Conservation (phyloP, 2,888 invertebrate species). For the Acronicta aceris region DNA sequence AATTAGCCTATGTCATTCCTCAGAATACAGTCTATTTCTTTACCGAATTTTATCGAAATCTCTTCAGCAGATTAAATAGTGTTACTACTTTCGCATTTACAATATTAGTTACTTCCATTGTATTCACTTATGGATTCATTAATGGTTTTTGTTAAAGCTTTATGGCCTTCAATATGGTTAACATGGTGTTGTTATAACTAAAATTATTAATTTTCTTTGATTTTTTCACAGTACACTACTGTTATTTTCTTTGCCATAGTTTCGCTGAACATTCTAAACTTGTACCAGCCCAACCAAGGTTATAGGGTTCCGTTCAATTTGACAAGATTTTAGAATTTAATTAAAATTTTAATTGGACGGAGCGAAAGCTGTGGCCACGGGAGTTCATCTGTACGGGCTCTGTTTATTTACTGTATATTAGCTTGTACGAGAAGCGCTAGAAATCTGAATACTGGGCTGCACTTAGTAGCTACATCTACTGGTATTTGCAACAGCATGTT, state of each 20-base stretch:
- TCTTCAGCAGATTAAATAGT: no score
- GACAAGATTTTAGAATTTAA: constrained; percentile 74
- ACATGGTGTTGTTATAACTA: no score
- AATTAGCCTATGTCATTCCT: no score
- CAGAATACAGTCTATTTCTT: no score
- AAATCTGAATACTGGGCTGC: constrained; percentile 23
- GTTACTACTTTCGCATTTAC: no score
- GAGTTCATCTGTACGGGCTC: constrained; percentile 52
- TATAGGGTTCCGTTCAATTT: constrained; percentile 64
- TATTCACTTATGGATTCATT: no score
- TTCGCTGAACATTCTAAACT: constrained; percentile 39
- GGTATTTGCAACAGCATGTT: not conserved
- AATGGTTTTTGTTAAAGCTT: no score
- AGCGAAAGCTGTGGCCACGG: constrained; percentile 63
- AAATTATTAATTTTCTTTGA: no score
- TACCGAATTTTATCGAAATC: no score
- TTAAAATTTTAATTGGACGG: constrained; percentile 75
- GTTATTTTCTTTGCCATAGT: not conserved
- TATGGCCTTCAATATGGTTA: no score
- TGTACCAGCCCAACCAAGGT: constrained; percentile 56
- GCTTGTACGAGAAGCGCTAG: constrained; percentile 29
- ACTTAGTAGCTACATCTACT: constrained; percentile 15
- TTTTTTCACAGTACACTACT: no score
- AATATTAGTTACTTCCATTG: no score
- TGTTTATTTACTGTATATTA: constrained; percentile 59